Evolutionary conservation across 1,140 invertebrate species (phyloP), one percentile per base, ranked within the genome.

Genomic region (Pinna nobilis): DNA sequence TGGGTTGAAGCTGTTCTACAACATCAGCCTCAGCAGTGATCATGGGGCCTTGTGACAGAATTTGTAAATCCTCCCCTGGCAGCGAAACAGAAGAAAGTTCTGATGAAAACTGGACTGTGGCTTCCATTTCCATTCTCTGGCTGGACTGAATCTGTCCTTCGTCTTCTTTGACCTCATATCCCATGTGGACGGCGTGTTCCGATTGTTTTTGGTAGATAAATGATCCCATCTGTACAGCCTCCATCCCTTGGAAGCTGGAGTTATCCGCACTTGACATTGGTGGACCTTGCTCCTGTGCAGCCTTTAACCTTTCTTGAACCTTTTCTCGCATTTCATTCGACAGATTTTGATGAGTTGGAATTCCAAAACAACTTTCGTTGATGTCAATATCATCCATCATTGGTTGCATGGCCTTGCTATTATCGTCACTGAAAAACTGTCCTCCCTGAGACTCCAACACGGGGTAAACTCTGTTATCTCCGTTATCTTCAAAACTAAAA

Each of bases 251-350:
- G n/a, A 44, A n/a, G n/a, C n/a, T 44, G 39, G 39, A 44, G 3
- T 39, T 18, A 33, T 59, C 55, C 33, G 6, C 37, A 1, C 28
- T 28, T 44, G 39, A 25, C 28, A 25, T 41, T 5, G 35, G 28
- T 2, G 33, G 9, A 51, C 28, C 51, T 32, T 70, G 68, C n/a
- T 51, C 59, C 28, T 63, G 33, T 32, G 63, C 49, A n/a, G 69
- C 66, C 59, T 68, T 67, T 39, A 76, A 63, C 41, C 69, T 63
- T 59, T 81, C 79, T 33, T 81, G 76, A 71, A 78, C 77, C 73
- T 76, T 78, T 57, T 81, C 79, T 69, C 77, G 70, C 71, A 81
- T 78, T 70, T 81, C 79, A 70, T 81, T 81, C 15, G 76, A 78
- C 53, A 81, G 74, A 49, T 81, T 81, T 50, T 81, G 79, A 70